Evolutionary conservation across 2,113 vertebrate genomes (phyloP).

Genomic region (Poecilia latipinna): DNA sequence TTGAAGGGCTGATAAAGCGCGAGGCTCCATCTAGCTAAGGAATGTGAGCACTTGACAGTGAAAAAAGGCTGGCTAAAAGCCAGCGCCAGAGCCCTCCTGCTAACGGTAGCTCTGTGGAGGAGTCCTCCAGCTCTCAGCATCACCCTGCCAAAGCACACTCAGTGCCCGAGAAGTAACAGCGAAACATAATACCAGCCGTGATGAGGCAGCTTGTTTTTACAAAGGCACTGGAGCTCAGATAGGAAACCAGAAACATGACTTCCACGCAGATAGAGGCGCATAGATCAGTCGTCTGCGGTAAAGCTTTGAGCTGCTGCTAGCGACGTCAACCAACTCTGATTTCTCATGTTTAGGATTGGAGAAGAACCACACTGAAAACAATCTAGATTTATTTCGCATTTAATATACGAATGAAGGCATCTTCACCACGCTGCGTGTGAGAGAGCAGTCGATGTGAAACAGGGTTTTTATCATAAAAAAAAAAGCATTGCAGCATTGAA

Average conservation of each 20-base stretch:
- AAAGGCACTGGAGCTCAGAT: slow-evolving; percentile 15
- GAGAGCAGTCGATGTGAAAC: not conserved
- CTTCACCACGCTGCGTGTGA: not conserved
- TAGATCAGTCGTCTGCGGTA: not conserved
- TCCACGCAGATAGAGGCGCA: not conserved
- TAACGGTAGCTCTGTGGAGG: slow-evolving; percentile 65
- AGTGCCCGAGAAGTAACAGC: slow-evolving; percentile 58
- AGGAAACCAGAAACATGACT: slow-evolving; percentile 7
- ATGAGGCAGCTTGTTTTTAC: slow-evolving; percentile 34
- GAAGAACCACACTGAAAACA: not conserved
- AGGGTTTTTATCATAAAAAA: not conserved
- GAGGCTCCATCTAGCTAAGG: slow-evolving; percentile 62
- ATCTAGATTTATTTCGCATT: not conserved
- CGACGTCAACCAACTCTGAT: not conserved
- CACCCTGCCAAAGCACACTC: slow-evolving; percentile 67
- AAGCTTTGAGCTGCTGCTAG: not conserved
- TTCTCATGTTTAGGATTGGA: not conserved
- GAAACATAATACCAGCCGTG: slow-evolving; percentile 66
- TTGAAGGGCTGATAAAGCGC: slow-evolving; percentile 66
- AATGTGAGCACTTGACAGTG: slow-evolving; percentile 74
- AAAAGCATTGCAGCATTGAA: not conserved
- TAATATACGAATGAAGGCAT: not conserved
- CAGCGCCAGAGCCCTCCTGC: slow-evolving; percentile 56
- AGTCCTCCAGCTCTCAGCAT: slow-evolving; percentile 60
- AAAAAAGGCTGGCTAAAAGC: slow-evolving; percentile 56